Base-by-base conservation (phyloP, 2,888 invertebrate genomes). In the Nephrotoma flavescens region DNA sequence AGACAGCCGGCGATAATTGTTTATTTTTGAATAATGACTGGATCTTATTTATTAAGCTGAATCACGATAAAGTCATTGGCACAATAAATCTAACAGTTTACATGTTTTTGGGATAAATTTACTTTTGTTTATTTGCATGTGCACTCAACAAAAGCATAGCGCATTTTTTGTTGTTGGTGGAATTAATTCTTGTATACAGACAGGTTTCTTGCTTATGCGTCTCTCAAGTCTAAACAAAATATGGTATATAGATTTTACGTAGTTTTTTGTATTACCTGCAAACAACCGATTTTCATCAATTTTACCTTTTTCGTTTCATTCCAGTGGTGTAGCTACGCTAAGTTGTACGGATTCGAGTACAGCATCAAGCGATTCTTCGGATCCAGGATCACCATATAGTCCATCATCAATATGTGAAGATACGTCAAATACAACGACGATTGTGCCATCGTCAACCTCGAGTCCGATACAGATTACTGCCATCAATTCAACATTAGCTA, bases 301-400 rank as follows among this genome's bases (percentile, higher is more conserved):
- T 87, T 42, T 85, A 31, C 86, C 86, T 87, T 88, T 44, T 86
- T 86, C 88, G 89, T 88, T 89, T 90, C 89, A 91, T 90, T 90
- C 44, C 94, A 97, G 97, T 93, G 97, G 97, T 89, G 96, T 97
- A 90, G 96, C 96, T 90, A 95, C 95, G 90, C 92, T 95, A 91
- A 95, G 96, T 92, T 95, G 95, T 90, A 94, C 95, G 88, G 96
- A 96, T 89, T 95, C 94, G 83, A 92, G 94, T 91, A 93, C 93
- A 88, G 93, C 95, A 89, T 94, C 94, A 89, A 96, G 96, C 92
- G 97, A 96, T 92, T 96, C 96, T 92, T 96, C 96, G 89, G 96
- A 96, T 92, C 96, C 96, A 87, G 95, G 96, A 88, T 96, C 96
- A 87, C 97, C 97, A 89, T 96, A 95, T 92, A 96, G 95, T 92